Evolutionary conservation across 2,113 vertebrate genomes (phyloP).

Genomic region (Shinisaurus crocodilurus): DNA sequence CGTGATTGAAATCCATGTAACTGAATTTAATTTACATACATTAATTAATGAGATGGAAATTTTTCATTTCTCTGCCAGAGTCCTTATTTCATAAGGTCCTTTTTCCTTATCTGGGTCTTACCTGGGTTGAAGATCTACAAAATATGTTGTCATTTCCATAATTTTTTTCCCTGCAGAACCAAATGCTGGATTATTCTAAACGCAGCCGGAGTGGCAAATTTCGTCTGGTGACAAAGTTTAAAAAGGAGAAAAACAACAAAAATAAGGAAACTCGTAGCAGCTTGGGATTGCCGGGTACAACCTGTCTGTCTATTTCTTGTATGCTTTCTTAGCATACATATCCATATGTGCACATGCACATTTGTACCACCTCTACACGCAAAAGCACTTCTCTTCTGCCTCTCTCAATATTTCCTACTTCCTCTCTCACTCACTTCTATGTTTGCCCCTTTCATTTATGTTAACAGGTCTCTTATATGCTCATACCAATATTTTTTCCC

Average conservation of each 20-base stretch:
- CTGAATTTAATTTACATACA: constrained; percentile 1
- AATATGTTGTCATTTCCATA: not conserved
- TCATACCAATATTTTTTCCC: not conserved
- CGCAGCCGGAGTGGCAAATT: constrained; percentile 91
- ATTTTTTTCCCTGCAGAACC: constrained; percentile 73
- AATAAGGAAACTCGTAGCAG: constrained; percentile 87
- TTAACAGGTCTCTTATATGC: constrained; percentile 26
- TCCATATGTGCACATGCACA: not conserved
- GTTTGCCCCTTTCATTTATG: constrained; percentile 1
- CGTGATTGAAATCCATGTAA: not conserved
- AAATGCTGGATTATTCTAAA: constrained; percentile 88
- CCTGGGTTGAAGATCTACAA: not conserved
- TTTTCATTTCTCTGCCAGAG: not conserved
- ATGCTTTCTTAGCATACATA: constrained; percentile 7
- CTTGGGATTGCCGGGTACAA: constrained; percentile 87
- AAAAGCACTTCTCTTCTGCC: not conserved
- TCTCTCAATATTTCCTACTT: not conserved
- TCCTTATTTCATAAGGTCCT: not conserved
- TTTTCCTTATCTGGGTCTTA: too few relatives aligned
- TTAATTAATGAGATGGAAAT: constrained; percentile 20
- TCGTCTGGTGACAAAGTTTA: constrained; percentile 97
- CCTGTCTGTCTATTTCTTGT: constrained; percentile 39
- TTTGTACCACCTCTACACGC: not conserved
- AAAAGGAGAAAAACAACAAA: constrained; percentile 96
- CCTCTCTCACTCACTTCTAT: not conserved